Percentiles rank a stretch among this genome's conserved stretches.
Evolutionary conservation across 92 coral and sea anemone species (phyloP).

Genomic region (Epizoanthus stellaris): DNA sequence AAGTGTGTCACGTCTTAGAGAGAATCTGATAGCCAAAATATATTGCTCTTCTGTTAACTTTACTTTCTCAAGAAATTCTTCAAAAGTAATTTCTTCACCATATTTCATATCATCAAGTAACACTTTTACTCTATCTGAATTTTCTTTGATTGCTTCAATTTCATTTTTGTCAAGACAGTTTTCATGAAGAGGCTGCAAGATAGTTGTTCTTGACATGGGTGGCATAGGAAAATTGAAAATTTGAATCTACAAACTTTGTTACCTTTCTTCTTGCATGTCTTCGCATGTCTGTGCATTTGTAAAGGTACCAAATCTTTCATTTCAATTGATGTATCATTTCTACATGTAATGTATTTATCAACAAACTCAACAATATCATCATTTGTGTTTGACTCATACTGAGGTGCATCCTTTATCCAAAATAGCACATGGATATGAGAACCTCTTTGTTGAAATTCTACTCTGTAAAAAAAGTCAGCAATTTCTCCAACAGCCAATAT

Average conservation of each 20-base stretch:
- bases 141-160: constrained; percentile 29
- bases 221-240: constrained; percentile 65
- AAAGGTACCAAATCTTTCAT: constrained; percentile 58
- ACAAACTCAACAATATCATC: too few species aligned
- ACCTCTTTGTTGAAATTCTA: constrained; percentile 77
- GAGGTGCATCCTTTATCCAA: too few species aligned
- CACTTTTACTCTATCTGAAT: constrained; percentile 36
- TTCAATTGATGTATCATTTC: constrained; percentile 2
- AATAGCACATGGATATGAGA: constrained; percentile 39
- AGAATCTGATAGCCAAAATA: constrained; percentile 40
- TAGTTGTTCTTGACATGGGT: constrained; percentile 59
- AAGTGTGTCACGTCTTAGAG: constrained; percentile 56
- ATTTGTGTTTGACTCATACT: too few species aligned
- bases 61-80: constrained; percentile 56
- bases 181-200: constrained; percentile 49
- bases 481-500: constrained; percentile 51
- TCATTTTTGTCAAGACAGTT: constrained; percentile 39
- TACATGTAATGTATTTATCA: too few species aligned
- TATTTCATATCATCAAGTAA: constrained; percentile 56
- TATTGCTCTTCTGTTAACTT: constrained; percentile 31
- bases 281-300: constrained; percentile 70
- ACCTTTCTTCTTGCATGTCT: constrained; percentile 67
- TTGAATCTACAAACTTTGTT: too few species aligned
- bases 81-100: constrained; percentile 60
- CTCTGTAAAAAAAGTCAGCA: constrained; percentile 66